Percentiles rank a stretch among this genome's conserved stretches.
phyloP scores from a whole-genome alignment of 2,797 vertebrate species.

The Carcharodon carcharias region DNA sequence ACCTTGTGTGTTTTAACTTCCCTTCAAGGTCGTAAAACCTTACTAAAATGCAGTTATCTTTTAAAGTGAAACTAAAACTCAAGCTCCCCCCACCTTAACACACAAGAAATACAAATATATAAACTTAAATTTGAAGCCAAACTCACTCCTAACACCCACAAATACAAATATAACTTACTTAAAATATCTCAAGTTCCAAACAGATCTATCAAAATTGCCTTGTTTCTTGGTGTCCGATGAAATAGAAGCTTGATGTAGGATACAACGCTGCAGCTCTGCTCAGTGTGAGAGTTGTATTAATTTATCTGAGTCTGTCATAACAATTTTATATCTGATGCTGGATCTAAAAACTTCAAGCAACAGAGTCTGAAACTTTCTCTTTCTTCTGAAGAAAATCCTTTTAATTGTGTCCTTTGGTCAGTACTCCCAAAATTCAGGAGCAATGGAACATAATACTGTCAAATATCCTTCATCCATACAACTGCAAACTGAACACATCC shows the following conservation, averaged over 20 bases:
- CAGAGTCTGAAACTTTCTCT: background rate
- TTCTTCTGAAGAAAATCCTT: background rate
- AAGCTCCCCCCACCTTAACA: no score
- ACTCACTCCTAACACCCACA: no score
- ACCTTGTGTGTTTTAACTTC: no score
- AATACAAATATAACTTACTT: no score
- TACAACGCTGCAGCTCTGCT: background rate
- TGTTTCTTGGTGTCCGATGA: background rate
- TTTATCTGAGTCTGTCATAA: background rate
- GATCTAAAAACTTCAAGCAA: background rate
- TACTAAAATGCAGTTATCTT: no score
- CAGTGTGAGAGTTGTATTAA: background rate
- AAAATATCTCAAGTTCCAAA: no score
- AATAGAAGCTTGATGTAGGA: background rate
- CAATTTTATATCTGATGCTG: background rate
- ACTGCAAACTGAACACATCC: no score
- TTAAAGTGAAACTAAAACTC: no score
- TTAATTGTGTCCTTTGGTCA: background rate
- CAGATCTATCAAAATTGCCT: background rate
- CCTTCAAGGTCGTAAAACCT: no score
- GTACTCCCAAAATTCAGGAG: background rate
- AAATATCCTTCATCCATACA: no score
- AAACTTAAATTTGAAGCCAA: no score
- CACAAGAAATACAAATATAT: no score
- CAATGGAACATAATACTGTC: background rate